Conservation (phyloP, 2,797 vertebrate species). For the Hozukius guyotensis region DNA sequence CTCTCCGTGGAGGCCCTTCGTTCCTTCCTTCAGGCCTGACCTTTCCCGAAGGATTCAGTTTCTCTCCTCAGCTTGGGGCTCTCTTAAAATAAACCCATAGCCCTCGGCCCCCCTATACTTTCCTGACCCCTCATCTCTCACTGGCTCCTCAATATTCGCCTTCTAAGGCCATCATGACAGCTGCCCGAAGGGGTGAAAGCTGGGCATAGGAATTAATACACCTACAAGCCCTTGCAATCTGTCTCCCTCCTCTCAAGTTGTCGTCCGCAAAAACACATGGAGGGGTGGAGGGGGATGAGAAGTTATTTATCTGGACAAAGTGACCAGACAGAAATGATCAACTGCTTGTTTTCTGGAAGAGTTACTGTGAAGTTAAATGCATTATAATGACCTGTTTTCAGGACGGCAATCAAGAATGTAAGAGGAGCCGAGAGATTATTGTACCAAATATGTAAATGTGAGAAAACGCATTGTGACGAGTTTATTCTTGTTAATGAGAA, state of each 20-base stretch:
- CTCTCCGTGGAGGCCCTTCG: slow-evolving; percentile 58
- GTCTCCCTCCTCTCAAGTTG: slow-evolving; percentile 72
- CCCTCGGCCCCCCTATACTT: slow-evolving; percentile 70
- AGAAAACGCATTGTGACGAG: not conserved
- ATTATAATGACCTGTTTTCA: not conserved
- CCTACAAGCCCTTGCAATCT: slow-evolving; percentile 62
- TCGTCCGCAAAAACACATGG: slow-evolving; percentile 69
- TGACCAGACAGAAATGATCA: slow-evolving; percentile 19
- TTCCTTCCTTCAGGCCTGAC: slow-evolving; percentile 81
- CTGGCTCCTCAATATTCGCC: slow-evolving; percentile 83
- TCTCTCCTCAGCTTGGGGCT: slow-evolving; percentile 77
- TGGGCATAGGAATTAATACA: slow-evolving; percentile 76
- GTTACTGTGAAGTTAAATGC: not conserved
- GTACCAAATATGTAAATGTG: not conserved
- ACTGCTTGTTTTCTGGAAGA: not conserved
- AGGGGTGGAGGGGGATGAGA: slow-evolving; percentile 17
- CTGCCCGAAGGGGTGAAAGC: slow-evolving; percentile 73
- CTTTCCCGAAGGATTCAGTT: slow-evolving; percentile 85
- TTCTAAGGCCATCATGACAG: slow-evolving; percentile 87
- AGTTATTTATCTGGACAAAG: slow-evolving; percentile 50
- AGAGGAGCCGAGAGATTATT: not conserved
- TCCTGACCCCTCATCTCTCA: slow-evolving; percentile 66
- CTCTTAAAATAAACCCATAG: slow-evolving; percentile 82
- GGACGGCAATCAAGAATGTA: not conserved
- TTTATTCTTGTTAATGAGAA: not conserved